These are phyloP conservation scores for Baryphthengus martii DNA, from an alignment of 2,113 vertebrate species.

Conservation along the genomic window DNA sequence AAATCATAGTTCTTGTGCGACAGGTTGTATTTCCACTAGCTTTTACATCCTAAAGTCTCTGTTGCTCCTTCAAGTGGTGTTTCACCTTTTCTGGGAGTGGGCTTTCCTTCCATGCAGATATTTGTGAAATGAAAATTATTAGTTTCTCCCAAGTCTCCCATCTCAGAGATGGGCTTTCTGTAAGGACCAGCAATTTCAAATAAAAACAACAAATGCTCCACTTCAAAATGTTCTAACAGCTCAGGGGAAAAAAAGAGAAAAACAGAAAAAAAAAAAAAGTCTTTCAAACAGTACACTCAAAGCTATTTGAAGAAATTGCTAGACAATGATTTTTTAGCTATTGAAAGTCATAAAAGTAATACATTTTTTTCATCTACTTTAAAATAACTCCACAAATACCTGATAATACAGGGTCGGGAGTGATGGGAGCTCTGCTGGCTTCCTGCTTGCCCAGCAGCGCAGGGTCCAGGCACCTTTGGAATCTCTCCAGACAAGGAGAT, in stretches of 20 bases:
- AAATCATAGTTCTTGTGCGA: not conserved
- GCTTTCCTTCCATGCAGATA: not conserved
- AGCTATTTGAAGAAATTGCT: not conserved
- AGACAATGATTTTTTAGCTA: not conserved
- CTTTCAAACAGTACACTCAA: not conserved
- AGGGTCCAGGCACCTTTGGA: no score
- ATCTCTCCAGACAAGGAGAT: no score
- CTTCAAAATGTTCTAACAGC: not conserved
- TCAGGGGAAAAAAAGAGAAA: not conserved
- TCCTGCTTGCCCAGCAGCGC: no score
- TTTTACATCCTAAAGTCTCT: not conserved
- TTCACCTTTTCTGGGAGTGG: not conserved
- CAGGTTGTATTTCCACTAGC: not conserved
- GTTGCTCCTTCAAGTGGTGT: not conserved
- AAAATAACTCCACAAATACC: not conserved
- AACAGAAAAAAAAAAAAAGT: not conserved
- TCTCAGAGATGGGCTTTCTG: not conserved
- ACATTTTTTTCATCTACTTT: not conserved
- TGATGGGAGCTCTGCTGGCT: not conserved
- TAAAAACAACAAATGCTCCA: not conserved
- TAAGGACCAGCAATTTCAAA: not conserved
- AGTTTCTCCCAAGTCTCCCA: not conserved
- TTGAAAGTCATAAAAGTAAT: not conserved
- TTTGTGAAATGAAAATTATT: not conserved
- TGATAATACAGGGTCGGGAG: rapidly evolving